Conservation (phyloP, 2,113 vertebrate species). For the Rhinopomastus cyanomelas region DNA sequence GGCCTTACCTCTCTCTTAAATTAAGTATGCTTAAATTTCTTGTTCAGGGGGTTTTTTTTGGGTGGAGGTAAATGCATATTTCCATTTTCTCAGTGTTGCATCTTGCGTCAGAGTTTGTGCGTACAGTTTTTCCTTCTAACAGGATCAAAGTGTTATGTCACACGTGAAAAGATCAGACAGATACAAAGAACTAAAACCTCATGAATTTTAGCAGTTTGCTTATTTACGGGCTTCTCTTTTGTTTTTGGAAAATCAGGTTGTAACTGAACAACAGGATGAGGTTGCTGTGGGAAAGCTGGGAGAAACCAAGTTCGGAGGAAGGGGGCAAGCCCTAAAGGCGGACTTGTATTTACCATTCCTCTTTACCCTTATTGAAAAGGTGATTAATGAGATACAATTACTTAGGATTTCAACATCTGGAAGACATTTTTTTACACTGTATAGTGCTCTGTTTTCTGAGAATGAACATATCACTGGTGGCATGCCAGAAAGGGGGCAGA, state of each 20-base stretch:
- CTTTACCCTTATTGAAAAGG: background rate
- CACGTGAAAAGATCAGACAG: background rate
- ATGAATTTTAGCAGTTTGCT: background rate
- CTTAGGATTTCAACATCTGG: background rate
- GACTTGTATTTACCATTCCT: background rate
- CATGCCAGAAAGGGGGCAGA: background rate
- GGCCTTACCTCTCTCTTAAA: background rate
- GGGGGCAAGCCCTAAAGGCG: background rate
- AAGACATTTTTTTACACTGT: accelerated
- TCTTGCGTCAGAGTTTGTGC: background rate
- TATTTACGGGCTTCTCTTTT: background rate
- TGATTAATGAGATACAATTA: background rate
- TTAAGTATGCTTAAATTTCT: background rate
- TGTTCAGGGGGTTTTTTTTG: background rate
- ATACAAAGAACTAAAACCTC: background rate
- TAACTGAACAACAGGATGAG: background rate
- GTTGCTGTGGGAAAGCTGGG: background rate
- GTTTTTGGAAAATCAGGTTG: background rate
- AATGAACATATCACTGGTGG: background rate
- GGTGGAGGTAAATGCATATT: background rate
- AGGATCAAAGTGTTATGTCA: background rate
- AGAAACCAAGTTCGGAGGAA: background rate
- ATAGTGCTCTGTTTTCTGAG: background rate
- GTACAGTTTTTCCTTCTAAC: background rate
- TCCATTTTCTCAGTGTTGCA: background rate